Evolutionary conservation across 1,140 invertebrate genomes (phyloP).

Genomic region (Glossosoma conforme): DNA sequence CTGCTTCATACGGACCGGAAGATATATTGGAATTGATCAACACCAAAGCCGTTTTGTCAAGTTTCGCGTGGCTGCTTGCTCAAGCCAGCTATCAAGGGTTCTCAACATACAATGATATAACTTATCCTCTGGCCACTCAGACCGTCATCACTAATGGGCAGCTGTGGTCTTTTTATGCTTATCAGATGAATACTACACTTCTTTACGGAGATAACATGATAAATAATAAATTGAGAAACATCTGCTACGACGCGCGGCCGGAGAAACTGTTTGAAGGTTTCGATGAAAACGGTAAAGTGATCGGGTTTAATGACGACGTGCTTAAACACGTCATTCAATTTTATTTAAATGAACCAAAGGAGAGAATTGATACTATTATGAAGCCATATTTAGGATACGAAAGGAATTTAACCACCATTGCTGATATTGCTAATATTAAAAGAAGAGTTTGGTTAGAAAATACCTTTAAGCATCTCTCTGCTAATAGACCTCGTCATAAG

Average conservation of each 20-base stretch:
- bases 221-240: conserved; percentile 66
- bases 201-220: conserved; percentile 56
- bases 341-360: conserved; percentile 65
- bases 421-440: conserved; percentile 62
- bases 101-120: conserved; percentile 77
- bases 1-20: conserved; percentile 44
- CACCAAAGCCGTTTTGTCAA: conserved; percentile 67
- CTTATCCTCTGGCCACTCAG: conserved; percentile 83
- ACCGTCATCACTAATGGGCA: conserved; percentile 80
- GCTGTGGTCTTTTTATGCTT: conserved; percentile 75
- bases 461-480: conserved; percentile 61
- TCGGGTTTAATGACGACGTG: conserved; percentile 77
- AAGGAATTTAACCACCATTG: conserved; percentile 53
- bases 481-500: conserved; percentile 58
- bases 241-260: conserved; percentile 73
- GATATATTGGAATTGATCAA: conserved; percentile 60
- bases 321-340: conserved; percentile 69
- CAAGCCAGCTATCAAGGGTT: conserved; percentile 87
- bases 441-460: conserved; percentile 63
- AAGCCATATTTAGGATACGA: conserved; percentile 70
- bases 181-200: conserved; percentile 82
- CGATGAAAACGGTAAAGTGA: conserved; percentile 60
- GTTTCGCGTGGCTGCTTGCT: conserved; percentile 72
- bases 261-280: conserved; percentile 71
- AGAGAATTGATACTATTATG: conserved; percentile 58